A percentile compares a stretch with the other conserved stretches of the same genome.
Evolutionary conservation across 2,113 vertebrate species (phyloP).

Genomic region (Uria aalge): DNA sequence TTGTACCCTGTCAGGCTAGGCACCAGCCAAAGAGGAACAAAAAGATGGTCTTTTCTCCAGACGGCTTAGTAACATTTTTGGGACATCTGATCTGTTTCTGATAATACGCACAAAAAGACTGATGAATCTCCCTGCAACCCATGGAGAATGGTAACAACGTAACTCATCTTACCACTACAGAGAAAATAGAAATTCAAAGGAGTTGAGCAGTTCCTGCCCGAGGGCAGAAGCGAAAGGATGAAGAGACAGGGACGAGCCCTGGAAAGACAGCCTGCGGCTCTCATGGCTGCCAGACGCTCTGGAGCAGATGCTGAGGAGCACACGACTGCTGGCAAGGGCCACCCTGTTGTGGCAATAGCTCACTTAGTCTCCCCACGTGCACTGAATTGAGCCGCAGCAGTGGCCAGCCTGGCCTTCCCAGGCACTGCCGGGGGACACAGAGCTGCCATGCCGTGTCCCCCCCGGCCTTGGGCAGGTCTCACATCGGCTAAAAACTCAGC

Average conservation of each 20-base stretch:
- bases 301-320: neutral
- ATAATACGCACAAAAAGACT: neutral
- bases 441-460: neutral
- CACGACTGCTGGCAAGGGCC: neutral
- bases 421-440: neutral
- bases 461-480: neutral
- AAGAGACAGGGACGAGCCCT: neutral
- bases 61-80: neutral
- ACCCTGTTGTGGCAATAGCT: neutral
- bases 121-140: neutral
- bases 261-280: neutral
- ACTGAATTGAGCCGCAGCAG: neutral
- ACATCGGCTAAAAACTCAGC: rapidly evolving
- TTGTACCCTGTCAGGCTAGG: neutral
- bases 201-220: neutral
- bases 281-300: neutral
- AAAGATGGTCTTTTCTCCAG: neutral
- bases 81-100: neutral
- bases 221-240: neutral
- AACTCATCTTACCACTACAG: neutral
- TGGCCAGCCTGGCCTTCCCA: neutral
- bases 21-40: neutral
- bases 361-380: rapidly evolving
- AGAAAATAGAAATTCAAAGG: neutral
- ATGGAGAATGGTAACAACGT: neutral